Base-by-base conservation (phyloP, 2,113 vertebrate genomes). In the Cervus canadensis region DNA sequence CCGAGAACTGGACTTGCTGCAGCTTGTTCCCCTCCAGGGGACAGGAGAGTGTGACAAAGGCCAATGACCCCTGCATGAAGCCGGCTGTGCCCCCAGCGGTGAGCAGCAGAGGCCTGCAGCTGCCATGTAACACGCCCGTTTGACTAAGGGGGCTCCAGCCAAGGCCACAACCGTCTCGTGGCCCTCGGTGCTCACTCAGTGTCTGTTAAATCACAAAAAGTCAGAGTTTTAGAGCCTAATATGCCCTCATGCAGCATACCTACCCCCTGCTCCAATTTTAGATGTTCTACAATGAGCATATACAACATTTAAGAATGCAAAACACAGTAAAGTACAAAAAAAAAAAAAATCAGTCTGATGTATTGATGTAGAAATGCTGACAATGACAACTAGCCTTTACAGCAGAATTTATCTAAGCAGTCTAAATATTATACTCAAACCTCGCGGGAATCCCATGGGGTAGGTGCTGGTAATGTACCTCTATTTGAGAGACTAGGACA, bases 51-150 rank as follows among this genome's bases (percentile, higher is more conserved):
- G 2, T 56, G 59, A 43, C 79, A 28, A 4, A 36, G 30, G 36
- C 60, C 23, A 30, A 5, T 16, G 62, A 43, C 25, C 57, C 28
- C 50, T 60, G 26, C 11, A 0, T 7, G 30, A 93, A 76, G n/a
- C 56, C 7, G 23, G 40, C 52, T 57, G n/a, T 26, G 13, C 6
- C 1, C 23, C 21, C 52, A 59, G n/a, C 0, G 0, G 50, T 57
- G 78, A 79, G 40, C 59, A 7, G 33, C 21, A 13, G 7, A 33
- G 50, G 11, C 40, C 14, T 40, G 28, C 26, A 36, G 30, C 76
- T 40, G 82, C 60, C 85, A 16, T 0, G 6, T 7, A 7, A 81
- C 19, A 17, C 10, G 26, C 28, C 30, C 76, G 89, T 45, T 15
- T 4, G 7, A 33, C 15, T 48, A 14, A 6, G 56, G 52, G 36